Evolutionary conservation across 2,888 invertebrate species (phyloP).

Genomic region (Gandaritis pyraliata): DNA sequence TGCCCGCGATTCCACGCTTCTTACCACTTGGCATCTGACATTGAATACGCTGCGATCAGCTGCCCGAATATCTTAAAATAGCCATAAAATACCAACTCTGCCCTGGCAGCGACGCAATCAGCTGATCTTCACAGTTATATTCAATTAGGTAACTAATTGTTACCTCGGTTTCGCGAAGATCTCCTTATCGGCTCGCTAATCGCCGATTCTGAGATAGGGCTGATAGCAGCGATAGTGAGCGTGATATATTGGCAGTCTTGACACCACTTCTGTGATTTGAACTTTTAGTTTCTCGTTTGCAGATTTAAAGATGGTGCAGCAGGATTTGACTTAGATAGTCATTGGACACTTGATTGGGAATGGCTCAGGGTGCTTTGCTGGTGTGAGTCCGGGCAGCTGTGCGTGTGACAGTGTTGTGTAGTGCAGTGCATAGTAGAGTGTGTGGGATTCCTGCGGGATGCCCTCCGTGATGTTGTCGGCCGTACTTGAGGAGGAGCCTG

Average conservation of each 20-base stretch:
- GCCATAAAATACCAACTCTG: slow-evolving; percentile 80
- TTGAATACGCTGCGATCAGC: slow-evolving; percentile 78
- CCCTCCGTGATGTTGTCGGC: slow-evolving; percentile 89
- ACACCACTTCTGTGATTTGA: slow-evolving; percentile 60
- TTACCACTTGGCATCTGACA: slow-evolving; percentile 69
- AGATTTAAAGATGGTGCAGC: slow-evolving; percentile 85
- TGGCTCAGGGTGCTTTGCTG: slow-evolving; percentile 70
- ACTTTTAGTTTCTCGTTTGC: slow-evolving; percentile 59
- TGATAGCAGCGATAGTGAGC: slow-evolving; percentile 56
- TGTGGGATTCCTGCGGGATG: slow-evolving; percentile 74
- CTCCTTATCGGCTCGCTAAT: slow-evolving; percentile 60
- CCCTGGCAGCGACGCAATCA: slow-evolving; percentile 79
- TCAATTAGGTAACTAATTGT: slow-evolving; percentile 73
- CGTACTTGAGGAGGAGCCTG: slow-evolving; percentile 89
- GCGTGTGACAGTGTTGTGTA: slow-evolving; percentile 66
- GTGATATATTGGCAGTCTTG: slow-evolving; percentile 56
- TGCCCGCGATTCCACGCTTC: slow-evolving; percentile 32
- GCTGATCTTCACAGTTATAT: slow-evolving; percentile 79
- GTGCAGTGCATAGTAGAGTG: slow-evolving; percentile 72
- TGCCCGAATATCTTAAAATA: slow-evolving; percentile 81
- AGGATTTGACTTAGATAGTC: slow-evolving; percentile 81
- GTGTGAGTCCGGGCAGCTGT: slow-evolving; percentile 67
- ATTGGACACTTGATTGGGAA: slow-evolving; percentile 53
- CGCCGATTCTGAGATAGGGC: slow-evolving; percentile 58
- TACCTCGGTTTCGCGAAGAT: slow-evolving; percentile 48